phyloP scores from a whole-genome alignment of 2,113 vertebrate genomes.

The Grallaria varia region DNA sequence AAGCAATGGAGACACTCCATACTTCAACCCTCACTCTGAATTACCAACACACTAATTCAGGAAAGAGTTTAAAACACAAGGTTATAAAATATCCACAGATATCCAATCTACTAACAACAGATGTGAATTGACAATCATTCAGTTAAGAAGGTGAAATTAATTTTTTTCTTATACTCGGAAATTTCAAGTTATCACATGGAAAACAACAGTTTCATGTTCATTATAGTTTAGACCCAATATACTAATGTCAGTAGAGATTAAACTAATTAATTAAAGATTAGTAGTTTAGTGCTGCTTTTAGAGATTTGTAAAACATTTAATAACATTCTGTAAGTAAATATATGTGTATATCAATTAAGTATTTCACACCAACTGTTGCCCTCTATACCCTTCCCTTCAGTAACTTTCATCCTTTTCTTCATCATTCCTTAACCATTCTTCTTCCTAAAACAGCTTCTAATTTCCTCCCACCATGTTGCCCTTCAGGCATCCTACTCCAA shows the following conservation, averaged over 20 bases:
- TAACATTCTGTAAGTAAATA: background rate
- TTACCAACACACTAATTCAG: background rate
- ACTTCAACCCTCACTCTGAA: background rate
- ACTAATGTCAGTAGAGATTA: background rate
- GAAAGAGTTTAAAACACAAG: background rate
- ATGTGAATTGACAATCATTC: background rate
- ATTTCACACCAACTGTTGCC: background rate
- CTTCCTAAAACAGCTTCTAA: background rate
- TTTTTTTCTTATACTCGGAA: background rate
- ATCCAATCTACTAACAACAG: background rate
- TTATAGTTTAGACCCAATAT: background rate
- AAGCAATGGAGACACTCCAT: background rate
- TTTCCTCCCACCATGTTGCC: background rate
- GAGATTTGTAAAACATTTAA: background rate
- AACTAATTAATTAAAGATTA: background rate
- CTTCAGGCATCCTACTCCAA: background rate
- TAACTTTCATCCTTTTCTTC: background rate
- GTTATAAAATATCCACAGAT: background rate
- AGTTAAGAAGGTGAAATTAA: background rate
- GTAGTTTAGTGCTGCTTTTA: background rate
- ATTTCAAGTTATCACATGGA: background rate
- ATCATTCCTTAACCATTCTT: background rate
- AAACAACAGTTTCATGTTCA: background rate
- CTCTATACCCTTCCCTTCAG: background rate
- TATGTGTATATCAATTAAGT: background rate